These are phyloP conservation scores for Byasa hedistus DNA, from an alignment of 2,888 invertebrate genomes.

Conservation along the genomic window DNA sequence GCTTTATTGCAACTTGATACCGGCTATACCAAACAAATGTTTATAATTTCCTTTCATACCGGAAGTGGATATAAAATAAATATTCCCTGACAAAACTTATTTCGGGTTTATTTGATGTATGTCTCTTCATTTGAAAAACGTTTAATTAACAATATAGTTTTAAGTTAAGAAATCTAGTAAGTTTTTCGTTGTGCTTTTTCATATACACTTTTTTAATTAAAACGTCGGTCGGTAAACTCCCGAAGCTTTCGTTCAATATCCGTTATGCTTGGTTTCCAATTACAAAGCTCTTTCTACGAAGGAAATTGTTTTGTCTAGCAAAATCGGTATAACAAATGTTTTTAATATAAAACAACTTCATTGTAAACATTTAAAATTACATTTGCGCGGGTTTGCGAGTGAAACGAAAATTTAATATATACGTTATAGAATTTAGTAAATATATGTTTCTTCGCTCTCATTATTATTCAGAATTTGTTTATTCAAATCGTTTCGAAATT, in stretches of 20 bases:
- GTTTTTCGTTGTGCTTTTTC: too few species aligned
- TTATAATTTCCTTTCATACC: too few species aligned
- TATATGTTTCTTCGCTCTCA: too few species aligned
- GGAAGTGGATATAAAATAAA: too few species aligned
- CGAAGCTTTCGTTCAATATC: constrained; percentile 19
- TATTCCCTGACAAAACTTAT: too few species aligned
- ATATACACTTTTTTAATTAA: background rate
- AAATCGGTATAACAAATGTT: constrained; percentile 1
- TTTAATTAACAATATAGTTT: too few species aligned
- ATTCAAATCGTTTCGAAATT: background rate
- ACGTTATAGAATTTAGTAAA: background rate
- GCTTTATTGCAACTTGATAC: too few species aligned
- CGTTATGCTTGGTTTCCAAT: constrained; percentile 10
- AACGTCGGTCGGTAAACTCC: background rate
- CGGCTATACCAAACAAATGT: too few species aligned
- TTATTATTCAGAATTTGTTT: background rate
- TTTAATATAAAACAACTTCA: background rate
- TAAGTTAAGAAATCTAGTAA: too few species aligned
- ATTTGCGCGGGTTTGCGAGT: background rate
- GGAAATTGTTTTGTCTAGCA: constrained; percentile 6
- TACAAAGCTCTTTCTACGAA: constrained; percentile 2
- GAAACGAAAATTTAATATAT: background rate
- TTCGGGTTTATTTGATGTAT: too few species aligned
- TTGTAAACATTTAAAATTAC: background rate
- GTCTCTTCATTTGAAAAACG: too few species aligned